Evolutionary conservation across 1,140 invertebrate genomes (phyloP).

Genomic region (Diorhabda carinulata): DNA sequence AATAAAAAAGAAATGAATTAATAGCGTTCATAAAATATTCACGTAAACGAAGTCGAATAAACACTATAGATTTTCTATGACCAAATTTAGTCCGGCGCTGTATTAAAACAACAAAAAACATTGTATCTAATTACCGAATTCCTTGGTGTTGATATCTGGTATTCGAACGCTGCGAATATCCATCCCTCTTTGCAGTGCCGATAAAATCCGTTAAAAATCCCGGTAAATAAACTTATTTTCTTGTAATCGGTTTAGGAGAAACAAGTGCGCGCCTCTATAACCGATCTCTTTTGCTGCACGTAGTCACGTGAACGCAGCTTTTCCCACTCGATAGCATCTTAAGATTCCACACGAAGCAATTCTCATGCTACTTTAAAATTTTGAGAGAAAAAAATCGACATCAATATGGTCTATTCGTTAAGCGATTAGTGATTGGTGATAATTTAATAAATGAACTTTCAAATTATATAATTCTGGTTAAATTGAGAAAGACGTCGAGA

Average conservation of each 20-base stretch:
- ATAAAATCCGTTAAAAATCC: conserved; percentile 15
- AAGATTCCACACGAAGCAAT: too few species aligned
- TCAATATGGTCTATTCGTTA: too few species aligned
- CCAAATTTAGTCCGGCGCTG: too few species aligned
- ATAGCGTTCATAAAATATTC: neutral
- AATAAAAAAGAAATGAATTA: conserved; percentile 1
- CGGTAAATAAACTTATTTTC: conserved; percentile 18
- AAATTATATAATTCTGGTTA: neutral
- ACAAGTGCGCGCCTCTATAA: conserved; percentile 9
- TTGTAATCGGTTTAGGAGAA: conserved; percentile 23
- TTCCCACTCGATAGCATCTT: neutral
- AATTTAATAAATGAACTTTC: too few species aligned
- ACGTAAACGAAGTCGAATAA: too few species aligned
- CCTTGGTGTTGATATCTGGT: neutral
- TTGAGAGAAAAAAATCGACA: too few species aligned
- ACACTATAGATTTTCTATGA: too few species aligned
- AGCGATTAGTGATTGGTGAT: too few species aligned
- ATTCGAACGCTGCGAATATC: conserved; percentile 5
- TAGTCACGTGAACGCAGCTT: neutral
- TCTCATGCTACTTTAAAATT: too few species aligned
- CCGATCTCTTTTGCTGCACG: conserved; percentile 5
- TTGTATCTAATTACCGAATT: neutral
- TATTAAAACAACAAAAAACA: too few species aligned
- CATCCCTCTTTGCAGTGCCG: neutral
- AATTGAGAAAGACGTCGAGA: neutral